These are phyloP conservation scores for Seriola quinqueradiata DNA, from an alignment of 2,113 vertebrate genomes.

Conservation along the genomic window DNA sequence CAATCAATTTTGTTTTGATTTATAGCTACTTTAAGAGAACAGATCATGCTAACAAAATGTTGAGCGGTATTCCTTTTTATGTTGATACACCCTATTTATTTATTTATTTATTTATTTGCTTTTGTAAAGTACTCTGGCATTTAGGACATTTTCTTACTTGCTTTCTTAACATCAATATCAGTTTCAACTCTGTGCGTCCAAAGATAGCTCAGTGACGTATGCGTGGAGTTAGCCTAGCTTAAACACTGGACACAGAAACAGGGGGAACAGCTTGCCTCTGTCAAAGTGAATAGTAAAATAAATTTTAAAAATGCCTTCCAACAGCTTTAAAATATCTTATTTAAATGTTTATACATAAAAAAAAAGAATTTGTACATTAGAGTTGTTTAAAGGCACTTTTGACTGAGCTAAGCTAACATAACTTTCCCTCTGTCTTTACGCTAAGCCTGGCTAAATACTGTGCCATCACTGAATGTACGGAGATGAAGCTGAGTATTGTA, in stretches of 20 bases:
- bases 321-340: neutral
- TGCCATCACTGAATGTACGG: neutral
- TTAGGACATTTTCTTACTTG: constrained; percentile 8
- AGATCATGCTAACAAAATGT: neutral
- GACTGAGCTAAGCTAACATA: neutral
- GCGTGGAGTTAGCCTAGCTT: neutral
- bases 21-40: neutral
- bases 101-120: neutral
- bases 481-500: neutral
- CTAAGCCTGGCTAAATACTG: neutral
- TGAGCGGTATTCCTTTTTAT: neutral
- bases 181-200: too few relatives aligned
- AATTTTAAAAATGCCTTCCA: neutral
- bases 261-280: neutral
- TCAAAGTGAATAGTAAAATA: neutral
- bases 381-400: neutral
- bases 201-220: neutral
- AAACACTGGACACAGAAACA: neutral
- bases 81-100: neutral
- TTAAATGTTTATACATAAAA: neutral
- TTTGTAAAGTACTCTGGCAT: neutral
- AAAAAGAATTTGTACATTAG: neutral
- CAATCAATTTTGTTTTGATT: neutral
- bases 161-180: constrained; percentile 8
- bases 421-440: neutral